These are phyloP conservation scores for Hirtodrosophila trivittata DNA, from an alignment of 2,888 invertebrate genomes.

Conservation along the genomic window DNA sequence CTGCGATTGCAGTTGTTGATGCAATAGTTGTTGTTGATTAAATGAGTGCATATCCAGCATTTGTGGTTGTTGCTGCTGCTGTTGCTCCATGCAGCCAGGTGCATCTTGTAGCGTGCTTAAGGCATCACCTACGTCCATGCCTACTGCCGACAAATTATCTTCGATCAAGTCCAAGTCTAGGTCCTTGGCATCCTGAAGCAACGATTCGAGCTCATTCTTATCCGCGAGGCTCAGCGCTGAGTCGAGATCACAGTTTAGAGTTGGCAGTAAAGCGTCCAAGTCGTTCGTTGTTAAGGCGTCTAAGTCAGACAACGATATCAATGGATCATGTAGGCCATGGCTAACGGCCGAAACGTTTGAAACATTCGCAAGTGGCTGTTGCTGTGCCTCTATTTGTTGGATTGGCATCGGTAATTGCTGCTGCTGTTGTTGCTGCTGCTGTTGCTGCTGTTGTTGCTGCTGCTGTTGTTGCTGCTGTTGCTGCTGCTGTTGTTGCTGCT, in stretches of 20 bases:
- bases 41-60: slow-evolving; percentile 47
- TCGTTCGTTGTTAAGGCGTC: slow-evolving; percentile 84
- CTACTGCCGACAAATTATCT: slow-evolving; percentile 84
- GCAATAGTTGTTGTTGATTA: slow-evolving; percentile 49
- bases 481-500: slow-evolving; percentile 49
- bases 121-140: slow-evolving; percentile 74
- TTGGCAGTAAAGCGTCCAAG: slow-evolving; percentile 87
- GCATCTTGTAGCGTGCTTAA: slow-evolving; percentile 64
- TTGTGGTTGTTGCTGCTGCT: slow-evolving; percentile 57
- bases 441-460: slow-evolving; percentile 52
- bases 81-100: slow-evolving; percentile 48
- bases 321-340: slow-evolving; percentile 69
- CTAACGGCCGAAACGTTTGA: slow-evolving; percentile 23
- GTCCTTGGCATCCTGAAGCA: slow-evolving; percentile 83
- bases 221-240: slow-evolving; percentile 82
- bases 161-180: slow-evolving; percentile 83
- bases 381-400: slow-evolving; percentile 30
- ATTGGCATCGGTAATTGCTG: slow-evolving; percentile 21
- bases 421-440: slow-evolving; percentile 30
- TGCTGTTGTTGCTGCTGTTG: slow-evolving; percentile 43
- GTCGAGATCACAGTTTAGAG: slow-evolving; percentile 85
- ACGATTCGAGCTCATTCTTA: slow-evolving; percentile 83
- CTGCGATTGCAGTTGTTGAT: slow-evolving; percentile 37
- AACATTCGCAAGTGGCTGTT: slow-evolving; percentile 19
- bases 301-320: slow-evolving; percentile 80